Evolutionary conservation across 2,797 vertebrate genomes (phyloP).

Genomic region (Falco peregrinus): DNA sequence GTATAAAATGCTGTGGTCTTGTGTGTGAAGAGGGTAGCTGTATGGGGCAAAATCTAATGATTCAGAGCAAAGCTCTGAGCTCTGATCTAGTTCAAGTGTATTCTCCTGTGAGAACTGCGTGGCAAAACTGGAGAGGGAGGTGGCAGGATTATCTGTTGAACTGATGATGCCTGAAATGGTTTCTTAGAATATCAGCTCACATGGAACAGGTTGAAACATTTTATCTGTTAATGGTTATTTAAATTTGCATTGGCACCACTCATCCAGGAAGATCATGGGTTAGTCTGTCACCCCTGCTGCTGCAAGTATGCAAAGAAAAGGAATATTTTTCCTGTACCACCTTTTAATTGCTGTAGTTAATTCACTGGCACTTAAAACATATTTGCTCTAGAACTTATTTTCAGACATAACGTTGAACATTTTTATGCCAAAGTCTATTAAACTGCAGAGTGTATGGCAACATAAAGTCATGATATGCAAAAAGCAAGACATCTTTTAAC

Average conservation of each 20-base stretch:
- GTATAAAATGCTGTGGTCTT: constrained; percentile 63
- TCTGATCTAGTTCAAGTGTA: not conserved
- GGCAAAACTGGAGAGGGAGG: not conserved
- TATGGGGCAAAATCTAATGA: not conserved
- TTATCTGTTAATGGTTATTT: not conserved
- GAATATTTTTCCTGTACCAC: not conserved
- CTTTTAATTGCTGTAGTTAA: not conserved
- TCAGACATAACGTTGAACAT: not conserved
- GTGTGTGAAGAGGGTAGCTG: not conserved
- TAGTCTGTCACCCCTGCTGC: not conserved
- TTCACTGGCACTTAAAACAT: not conserved
- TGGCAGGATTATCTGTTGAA: not conserved
- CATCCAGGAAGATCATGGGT: not conserved
- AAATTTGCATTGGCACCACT: not conserved
- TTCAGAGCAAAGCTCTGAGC: not conserved
- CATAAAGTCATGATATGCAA: accelerated
- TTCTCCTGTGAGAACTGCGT: not conserved
- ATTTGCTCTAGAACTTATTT: not conserved
- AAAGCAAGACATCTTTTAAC: not conserved
- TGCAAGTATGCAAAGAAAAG: not conserved
- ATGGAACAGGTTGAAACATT: not conserved
- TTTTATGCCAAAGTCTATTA: not conserved
- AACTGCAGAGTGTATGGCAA: not conserved
- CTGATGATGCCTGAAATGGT: not conserved
- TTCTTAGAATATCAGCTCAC: not conserved